Evolutionary conservation across 2,113 vertebrate species (phyloP).

Genomic region (Cottus gobio): DNA sequence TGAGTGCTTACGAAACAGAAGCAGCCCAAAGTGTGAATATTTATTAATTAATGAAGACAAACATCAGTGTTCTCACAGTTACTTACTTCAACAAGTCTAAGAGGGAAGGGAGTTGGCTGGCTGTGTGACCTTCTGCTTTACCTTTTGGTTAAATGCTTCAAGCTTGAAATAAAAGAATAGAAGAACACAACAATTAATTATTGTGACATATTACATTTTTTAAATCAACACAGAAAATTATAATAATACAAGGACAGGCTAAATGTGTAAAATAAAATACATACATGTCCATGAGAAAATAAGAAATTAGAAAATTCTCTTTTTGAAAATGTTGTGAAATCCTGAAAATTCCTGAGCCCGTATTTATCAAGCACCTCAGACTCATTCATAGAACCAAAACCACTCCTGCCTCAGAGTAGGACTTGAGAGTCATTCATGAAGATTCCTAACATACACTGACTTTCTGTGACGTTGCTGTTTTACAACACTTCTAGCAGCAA

Average conservation of each 20-base stretch:
- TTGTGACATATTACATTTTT: background rate
- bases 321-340: background rate
- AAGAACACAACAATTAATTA: background rate
- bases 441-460: background rate
- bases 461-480: too few relatives aligned
- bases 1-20: background rate
- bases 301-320: background rate
- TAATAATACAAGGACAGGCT: background rate
- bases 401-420: too few relatives aligned
- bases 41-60: background rate
- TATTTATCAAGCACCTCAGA: background rate
- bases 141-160: slow-evolving; percentile 63
- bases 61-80: background rate
- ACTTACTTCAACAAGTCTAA: slow-evolving; percentile 41
- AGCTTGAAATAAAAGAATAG: slow-evolving; percentile 53
- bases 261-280: background rate
- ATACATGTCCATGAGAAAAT: background rate
- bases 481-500: too few relatives aligned
- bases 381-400: background rate
- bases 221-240: background rate
- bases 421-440: background rate
- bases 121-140: slow-evolving; percentile 19
- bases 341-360: too few relatives aligned
- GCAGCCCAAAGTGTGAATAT: background rate
- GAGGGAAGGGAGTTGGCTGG: background rate